Percentiles rank a stretch among this genome's conserved stretches.
Conservation (phyloP, 2,888 invertebrate species). For the Chrysopilus asiliformis region DNA sequence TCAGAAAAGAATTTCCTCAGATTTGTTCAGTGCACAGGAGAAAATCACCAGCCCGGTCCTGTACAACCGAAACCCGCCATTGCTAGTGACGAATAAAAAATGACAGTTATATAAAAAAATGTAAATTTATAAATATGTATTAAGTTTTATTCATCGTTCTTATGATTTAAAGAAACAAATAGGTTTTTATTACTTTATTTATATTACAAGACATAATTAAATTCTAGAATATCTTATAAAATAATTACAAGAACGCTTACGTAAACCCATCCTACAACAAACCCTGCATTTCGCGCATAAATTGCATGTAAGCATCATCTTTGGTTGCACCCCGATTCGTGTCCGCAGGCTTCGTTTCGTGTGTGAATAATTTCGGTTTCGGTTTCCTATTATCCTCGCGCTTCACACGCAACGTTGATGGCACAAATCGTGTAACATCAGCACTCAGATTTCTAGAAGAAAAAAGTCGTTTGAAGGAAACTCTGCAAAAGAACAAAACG, state of each 20-base stretch:
- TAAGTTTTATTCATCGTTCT: too few species aligned
- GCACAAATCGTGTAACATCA: slow-evolving; percentile 91
- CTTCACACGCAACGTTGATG: slow-evolving; percentile 83
- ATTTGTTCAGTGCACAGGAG: too few species aligned
- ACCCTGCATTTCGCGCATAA: slow-evolving; percentile 97
- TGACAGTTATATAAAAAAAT: too few species aligned
- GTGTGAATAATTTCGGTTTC: slow-evolving; percentile 40
- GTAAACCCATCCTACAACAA: slow-evolving; percentile 46
- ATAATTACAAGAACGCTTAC: neutral
- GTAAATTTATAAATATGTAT: too few species aligned
- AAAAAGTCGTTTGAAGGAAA: slow-evolving; percentile 2
- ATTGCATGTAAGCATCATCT: slow-evolving; percentile 96
- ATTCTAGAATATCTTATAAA: too few species aligned
- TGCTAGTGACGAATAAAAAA: too few species aligned
- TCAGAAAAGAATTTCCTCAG: too few species aligned
- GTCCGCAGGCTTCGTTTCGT: slow-evolving; percentile 37
- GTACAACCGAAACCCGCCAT: too few species aligned
- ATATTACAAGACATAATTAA: too few species aligned
- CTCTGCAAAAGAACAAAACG: neutral
- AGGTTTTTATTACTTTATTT: too few species aligned
- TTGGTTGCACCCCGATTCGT: slow-evolving; percentile 50
- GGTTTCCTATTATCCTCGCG: slow-evolving; percentile 60
- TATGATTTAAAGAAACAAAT: too few species aligned
- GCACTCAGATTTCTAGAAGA: slow-evolving; percentile 59
- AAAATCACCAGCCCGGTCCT: too few species aligned